Percentiles rank a stretch among this genome's conserved stretches.
Evolutionary conservation across 1,140 invertebrate species (phyloP).

Genomic region (Liolophura sinensis): DNA sequence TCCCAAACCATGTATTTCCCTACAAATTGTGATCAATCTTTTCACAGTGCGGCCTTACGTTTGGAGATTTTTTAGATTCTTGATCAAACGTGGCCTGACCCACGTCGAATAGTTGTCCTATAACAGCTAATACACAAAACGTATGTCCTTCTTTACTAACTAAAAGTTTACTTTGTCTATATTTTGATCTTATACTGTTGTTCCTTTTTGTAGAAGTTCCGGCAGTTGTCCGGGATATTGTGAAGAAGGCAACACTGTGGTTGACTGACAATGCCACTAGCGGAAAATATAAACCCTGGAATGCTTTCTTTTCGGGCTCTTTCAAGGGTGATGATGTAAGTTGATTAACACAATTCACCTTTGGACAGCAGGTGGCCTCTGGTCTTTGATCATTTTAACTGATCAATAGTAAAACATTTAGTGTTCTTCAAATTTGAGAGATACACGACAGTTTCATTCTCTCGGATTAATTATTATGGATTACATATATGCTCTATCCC

Average conservation of each 20-base stretch:
- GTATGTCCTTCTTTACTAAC: slow-evolving; percentile 4
- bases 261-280: slow-evolving; percentile 10
- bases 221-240: slow-evolving; percentile 7
- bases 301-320: slow-evolving; percentile 31
- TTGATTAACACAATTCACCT: not conserved
- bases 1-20: too few species aligned
- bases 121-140: not conserved
- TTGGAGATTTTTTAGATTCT: too few species aligned
- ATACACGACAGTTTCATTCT: not conserved
- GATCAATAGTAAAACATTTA: not conserved
- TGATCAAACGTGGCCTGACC: slow-evolving; percentile 9
- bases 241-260: slow-evolving; percentile 18
- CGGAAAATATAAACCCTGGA: slow-evolving; percentile 18
- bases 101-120: not conserved
- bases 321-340: slow-evolving; percentile 18
- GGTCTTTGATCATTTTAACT: slow-evolving; percentile 9
- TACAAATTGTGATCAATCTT: too few species aligned
- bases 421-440: not conserved
- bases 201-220: not conserved
- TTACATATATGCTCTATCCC: too few species aligned
- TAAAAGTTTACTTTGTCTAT: not conserved
- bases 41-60: too few species aligned
- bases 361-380: too few species aligned
- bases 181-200: too few species aligned
- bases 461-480: too few species aligned